Percentiles rank a stretch among this genome's conserved stretches.
phyloP scores from a whole-genome alignment of 1,140 invertebrate genomes.

The Metopolophium dirhodum region DNA sequence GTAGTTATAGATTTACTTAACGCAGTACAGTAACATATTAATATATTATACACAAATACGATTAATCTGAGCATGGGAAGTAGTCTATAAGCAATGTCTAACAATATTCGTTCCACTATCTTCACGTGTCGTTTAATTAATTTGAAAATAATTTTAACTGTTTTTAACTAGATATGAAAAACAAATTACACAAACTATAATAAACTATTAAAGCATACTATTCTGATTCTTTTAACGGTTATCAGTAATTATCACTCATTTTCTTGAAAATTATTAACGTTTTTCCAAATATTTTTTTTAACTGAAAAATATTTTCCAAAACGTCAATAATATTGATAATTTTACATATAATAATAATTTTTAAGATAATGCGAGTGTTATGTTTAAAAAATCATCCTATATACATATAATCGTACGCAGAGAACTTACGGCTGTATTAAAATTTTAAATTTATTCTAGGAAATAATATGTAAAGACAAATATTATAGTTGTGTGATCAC shows the following conservation, averaged over 20 bases:
- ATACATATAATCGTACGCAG: neutral
- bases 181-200: neutral
- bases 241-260: too few species aligned
- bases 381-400: neutral
- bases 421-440: neutral
- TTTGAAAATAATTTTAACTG: neutral
- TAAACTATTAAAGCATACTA: neutral
- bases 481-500: neutral
- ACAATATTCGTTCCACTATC: neutral
- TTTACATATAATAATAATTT: too few species aligned
- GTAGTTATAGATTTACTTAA: neutral
- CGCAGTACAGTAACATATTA: neutral
- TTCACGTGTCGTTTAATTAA: neutral
- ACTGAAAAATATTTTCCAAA: neutral
- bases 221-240: neutral
- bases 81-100: too few species aligned
- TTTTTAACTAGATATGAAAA: neutral
- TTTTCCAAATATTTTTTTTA: neutral
- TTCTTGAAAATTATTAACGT: neutral
- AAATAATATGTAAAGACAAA: neutral
- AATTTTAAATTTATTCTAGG: neutral
- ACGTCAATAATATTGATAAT: too few species aligned
- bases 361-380: neutral
- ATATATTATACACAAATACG: neutral
- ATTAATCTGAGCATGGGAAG: neutral